phyloP scores from a whole-genome alignment of 2,797 vertebrate species.

The Anguilla pacifica region DNA sequence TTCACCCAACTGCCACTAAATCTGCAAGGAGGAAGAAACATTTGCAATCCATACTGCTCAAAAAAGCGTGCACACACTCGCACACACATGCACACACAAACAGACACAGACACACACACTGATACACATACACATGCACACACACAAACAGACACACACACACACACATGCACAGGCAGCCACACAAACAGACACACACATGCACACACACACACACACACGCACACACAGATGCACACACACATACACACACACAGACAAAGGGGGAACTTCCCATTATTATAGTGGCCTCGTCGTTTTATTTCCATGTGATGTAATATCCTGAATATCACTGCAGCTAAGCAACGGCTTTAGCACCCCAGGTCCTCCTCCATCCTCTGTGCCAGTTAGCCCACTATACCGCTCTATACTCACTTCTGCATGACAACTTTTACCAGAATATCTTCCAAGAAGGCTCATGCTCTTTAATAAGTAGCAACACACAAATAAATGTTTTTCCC shows the following conservation, averaged over 20 bases:
- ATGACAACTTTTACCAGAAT: background rate
- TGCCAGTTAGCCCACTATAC: background rate
- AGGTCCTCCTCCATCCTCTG: background rate
- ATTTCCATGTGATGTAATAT: background rate
- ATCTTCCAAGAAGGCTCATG: conserved; percentile 13
- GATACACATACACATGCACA: too few relatives aligned
- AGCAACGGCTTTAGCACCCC: background rate
- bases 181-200: background rate
- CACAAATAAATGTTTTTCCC: conserved; percentile 34
- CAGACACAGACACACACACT: background rate
- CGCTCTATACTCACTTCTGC: background rate
- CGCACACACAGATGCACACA: background rate
- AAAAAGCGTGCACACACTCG: background rate
- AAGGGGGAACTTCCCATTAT: background rate
- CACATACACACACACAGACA: background rate
- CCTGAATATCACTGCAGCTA: background rate
- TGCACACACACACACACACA: background rate
- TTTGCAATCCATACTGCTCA: background rate
- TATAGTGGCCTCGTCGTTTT: background rate
- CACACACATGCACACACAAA: background rate
- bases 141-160: background rate
- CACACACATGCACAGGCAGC: background rate
- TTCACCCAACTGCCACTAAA: background rate
- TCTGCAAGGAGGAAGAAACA: background rate
- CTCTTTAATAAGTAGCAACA: conserved; percentile 38